phyloP scores from a whole-genome alignment of 2,113 vertebrate species.

The Hydrolagus affinis region DNA sequence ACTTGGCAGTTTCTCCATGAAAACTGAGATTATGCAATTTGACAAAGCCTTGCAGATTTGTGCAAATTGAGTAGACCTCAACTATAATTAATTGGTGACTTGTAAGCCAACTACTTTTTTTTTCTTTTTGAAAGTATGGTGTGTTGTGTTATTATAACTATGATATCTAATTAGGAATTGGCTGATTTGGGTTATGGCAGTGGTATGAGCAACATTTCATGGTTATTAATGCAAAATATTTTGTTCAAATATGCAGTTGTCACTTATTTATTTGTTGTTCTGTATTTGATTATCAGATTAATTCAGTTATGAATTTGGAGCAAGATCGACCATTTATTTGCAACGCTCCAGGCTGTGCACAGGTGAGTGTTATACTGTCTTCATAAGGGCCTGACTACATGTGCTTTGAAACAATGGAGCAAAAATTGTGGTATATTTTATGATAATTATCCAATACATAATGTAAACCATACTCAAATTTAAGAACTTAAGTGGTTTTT shows the following conservation, averaged over 20 bases:
- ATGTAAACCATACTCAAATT: too few relatives aligned
- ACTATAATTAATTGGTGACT: background rate
- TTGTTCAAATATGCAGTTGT: background rate
- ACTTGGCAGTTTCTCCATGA: background rate
- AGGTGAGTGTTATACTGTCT: conserved; percentile 68
- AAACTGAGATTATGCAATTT: background rate
- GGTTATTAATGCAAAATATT: background rate
- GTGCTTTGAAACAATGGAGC: background rate
- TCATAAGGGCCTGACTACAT: background rate
- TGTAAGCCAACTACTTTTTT: background rate
- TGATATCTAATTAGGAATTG: background rate
- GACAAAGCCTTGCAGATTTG: background rate
- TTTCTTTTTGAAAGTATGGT: background rate
- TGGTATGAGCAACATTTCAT: background rate
- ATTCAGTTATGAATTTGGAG: conserved; percentile 99
- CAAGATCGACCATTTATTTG: conserved; percentile 96
- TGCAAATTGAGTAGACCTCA: background rate
- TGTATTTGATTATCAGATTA: conserved; percentile 56
- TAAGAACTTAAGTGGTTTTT: too few relatives aligned
- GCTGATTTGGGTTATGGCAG: background rate
- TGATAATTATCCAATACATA: too few relatives aligned
- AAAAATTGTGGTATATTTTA: too few relatives aligned
- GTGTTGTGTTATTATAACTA: background rate
- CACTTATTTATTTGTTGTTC: conserved; percentile 18
- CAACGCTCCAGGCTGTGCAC: conserved; percentile 94